Base-by-base conservation (phyloP, 2,888 invertebrate genomes). In the Amiota minor region DNA sequence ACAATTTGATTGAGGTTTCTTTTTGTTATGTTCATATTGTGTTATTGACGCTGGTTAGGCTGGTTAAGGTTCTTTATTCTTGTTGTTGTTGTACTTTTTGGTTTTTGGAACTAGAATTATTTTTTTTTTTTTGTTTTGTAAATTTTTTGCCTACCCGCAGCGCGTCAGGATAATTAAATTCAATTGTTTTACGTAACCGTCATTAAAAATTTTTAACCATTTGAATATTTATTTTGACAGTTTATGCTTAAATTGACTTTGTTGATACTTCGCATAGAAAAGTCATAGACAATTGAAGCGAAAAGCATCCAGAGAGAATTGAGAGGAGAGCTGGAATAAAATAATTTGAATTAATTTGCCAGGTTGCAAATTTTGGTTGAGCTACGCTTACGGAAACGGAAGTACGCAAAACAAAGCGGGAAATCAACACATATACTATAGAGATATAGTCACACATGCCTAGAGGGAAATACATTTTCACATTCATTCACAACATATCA, bases 1-100 rank as follows among this genome's bases (percentile, higher is more conserved):
- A 84, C 84, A 82, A 82, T 84, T 82, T 83, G 82, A 81, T 84
- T 84, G 84, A 72, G 74, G 75, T 77, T 75, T 75, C 77, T 78
- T 35, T 2, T 35, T 53, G 53, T 53, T 53, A 1, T 53, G 14
- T 35, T 35, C 6, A 6, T 35, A 35, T 35, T 35, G 0, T 35
- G 3, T 23, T 23, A 3, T 23, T 23, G 23, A 23, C 23, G 23
- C 23, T 35, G 35, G 35, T 35, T 35, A 6, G 6, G 6, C 6
- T 35, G 35, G 6, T 8, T 35, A 8, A 6, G 35, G 35, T 35
- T 8, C 35, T 4, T 35, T n/a, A n/a, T n/a, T n/a, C n/a, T n/a
- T 35, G 35, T 35, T 35, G 35, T 35, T 35, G 35, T 35, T 35
- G 35, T 2, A 6, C 35, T 35, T 35, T 35, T 35, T 35, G 35